Evolutionary conservation across 1,140 invertebrate genomes (phyloP).

Genomic region (Eufriesea mexicana): DNA sequence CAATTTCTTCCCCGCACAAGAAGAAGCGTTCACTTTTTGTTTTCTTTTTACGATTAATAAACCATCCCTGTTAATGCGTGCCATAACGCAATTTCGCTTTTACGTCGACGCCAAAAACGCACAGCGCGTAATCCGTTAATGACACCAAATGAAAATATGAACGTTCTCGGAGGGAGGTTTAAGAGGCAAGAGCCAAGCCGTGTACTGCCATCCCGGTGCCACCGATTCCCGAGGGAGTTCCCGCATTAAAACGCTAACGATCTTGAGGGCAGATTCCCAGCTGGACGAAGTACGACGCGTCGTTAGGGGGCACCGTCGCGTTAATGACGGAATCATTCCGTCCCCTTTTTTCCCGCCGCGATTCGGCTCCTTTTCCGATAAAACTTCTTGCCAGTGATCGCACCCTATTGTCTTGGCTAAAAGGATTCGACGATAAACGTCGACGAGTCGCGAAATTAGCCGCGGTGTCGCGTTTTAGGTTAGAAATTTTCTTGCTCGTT

Average conservation of each 20-base stretch:
- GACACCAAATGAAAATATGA: constrained; percentile 46
- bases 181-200: background rate
- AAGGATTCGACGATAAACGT: constrained; percentile 82
- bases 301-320: constrained; percentile 25
- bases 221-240: constrained; percentile 28
- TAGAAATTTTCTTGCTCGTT: constrained; percentile 67
- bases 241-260: constrained; percentile 39
- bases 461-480: constrained; percentile 70
- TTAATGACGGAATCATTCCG: constrained; percentile 39
- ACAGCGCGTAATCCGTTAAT: constrained; percentile 24
- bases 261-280: constrained; percentile 7
- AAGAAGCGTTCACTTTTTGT: background rate
- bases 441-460: constrained; percentile 77
- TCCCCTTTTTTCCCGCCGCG: constrained; percentile 26
- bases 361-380: constrained; percentile 25
- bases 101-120: background rate
- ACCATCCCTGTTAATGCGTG: background rate
- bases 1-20: background rate
- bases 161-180: background rate
- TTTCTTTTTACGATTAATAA: constrained; percentile 46
- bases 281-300: constrained; percentile 18
- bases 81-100: constrained; percentile 5
- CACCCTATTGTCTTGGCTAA: constrained; percentile 73
- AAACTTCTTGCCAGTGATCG: constrained; percentile 31
- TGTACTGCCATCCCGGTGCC: constrained; percentile 3